Evolutionary conservation across 1,140 invertebrate genomes (phyloP).

Genomic region (Pogonomyrmex californicus): DNA sequence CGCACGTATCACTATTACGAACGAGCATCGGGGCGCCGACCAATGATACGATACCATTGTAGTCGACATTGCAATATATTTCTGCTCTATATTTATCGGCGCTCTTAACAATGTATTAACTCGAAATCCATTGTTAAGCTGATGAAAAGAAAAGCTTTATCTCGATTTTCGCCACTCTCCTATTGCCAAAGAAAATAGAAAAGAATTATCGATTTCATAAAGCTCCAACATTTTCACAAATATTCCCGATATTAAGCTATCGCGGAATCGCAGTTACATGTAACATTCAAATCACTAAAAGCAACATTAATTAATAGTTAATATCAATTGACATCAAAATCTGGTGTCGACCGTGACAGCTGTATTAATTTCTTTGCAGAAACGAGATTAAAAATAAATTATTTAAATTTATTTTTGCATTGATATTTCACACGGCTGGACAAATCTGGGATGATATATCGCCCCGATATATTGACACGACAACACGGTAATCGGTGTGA

Average conservation of each 20-base stretch:
- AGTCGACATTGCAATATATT: not conserved
- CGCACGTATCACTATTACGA: conserved; percentile 28
- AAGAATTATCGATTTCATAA: not conserved
- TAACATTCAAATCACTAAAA: not conserved
- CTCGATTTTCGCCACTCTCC: not conserved
- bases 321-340: not conserved
- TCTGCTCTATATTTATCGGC: conserved; percentile 2
- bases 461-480: not conserved
- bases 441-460: not conserved
- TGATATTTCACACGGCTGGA: not conserved
- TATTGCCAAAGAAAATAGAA: not conserved
- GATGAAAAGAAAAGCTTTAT: not conserved
- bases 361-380: conserved; percentile 10
- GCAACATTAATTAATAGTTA: not conserved
- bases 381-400: not conserved
- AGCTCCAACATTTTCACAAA: not conserved
- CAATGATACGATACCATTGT: conserved; percentile 9
- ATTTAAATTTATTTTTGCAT: conserved; percentile 5
- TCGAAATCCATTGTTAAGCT: not conserved
- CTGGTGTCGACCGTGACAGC: not conserved
- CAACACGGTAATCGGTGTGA: not conserved
- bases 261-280: not conserved
- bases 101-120: conserved; percentile 16
- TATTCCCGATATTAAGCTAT: not conserved
- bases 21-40: conserved; percentile 7